Evolutionary conservation across 2,113 vertebrate genomes (phyloP).

Genomic region (Onychorhynchus coronatus): DNA sequence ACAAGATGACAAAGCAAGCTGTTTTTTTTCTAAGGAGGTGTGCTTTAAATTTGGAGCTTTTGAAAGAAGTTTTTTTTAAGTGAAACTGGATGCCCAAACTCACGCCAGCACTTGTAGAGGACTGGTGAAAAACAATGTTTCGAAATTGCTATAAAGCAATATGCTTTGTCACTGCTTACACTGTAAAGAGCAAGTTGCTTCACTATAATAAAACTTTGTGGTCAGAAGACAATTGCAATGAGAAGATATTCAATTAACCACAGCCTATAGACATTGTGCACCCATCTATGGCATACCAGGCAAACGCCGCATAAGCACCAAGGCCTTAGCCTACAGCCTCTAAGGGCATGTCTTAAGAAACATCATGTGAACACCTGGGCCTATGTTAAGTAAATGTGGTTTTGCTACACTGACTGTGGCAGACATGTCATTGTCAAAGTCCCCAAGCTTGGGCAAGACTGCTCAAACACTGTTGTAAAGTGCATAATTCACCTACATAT

Average conservation of each 20-base stretch:
- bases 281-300: neutral
- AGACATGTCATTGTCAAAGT: neutral
- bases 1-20: neutral
- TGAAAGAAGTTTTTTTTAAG: neutral
- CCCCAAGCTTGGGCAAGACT: neutral
- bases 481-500: neutral
- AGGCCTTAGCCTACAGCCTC: neutral
- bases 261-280: neutral
- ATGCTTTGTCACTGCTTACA: neutral
- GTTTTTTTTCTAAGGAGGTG: neutral
- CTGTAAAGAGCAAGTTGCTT: neutral
- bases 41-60: neutral
- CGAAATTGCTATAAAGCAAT: neutral
- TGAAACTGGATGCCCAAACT: neutral
- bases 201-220: neutral
- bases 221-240: neutral
- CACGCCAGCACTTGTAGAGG: neutral
- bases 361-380: neutral
- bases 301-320: neutral
- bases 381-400: neutral
- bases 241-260: neutral
- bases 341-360: too few species aligned
- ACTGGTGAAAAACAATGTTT: neutral
- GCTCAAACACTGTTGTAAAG: neutral
- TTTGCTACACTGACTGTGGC: neutral